These are phyloP conservation scores for Neopelma chrysocephalum DNA, from an alignment of 2,797 vertebrate genomes.

Conservation along the genomic window DNA sequence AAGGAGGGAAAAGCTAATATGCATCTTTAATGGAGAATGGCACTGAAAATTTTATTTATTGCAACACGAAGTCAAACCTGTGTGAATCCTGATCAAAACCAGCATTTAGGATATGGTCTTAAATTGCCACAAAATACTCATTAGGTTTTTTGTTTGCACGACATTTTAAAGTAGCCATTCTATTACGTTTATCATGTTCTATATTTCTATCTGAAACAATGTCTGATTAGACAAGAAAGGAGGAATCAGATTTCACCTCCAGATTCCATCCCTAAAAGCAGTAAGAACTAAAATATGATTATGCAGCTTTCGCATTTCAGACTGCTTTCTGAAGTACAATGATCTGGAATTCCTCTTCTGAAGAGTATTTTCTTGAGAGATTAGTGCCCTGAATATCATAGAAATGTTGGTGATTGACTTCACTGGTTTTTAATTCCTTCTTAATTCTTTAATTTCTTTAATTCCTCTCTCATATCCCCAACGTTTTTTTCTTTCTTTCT, in stretches of 20 bases:
- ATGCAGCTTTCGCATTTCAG: background rate
- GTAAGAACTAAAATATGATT: background rate
- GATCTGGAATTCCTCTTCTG: background rate
- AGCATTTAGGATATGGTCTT: background rate
- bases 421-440: background rate
- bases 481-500: background rate
- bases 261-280: background rate
- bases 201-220: background rate
- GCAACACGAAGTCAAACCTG: background rate
- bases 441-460: background rate
- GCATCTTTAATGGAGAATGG: background rate
- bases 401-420: background rate
- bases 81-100: background rate
- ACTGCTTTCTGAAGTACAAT: background rate
- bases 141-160: background rate
- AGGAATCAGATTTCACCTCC: background rate
- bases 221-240: background rate
- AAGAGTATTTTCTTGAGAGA: background rate
- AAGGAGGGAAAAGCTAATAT: background rate
- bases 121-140: background rate
- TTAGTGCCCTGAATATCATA: background rate
- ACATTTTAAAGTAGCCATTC: background rate
- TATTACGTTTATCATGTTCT: background rate
- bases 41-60: background rate
- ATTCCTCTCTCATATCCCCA: background rate